These are phyloP conservation scores for Epinotia ramella DNA, from an alignment of 2,888 invertebrate species.

Conservation along the genomic window DNA sequence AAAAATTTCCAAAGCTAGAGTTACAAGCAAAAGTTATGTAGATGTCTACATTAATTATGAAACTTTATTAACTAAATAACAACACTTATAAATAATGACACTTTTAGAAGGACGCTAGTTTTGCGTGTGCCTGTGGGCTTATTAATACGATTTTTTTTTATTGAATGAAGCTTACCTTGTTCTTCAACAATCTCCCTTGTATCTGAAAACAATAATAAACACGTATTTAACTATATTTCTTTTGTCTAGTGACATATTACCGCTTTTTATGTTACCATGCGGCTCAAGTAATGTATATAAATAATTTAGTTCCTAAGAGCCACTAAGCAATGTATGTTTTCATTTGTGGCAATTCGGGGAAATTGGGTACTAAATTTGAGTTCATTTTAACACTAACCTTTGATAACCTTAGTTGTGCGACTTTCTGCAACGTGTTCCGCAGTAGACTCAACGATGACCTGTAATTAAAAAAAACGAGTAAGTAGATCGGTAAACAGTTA, in stretches of 20 bases:
- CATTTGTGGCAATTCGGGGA: too few relatives aligned
- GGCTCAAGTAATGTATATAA: too few relatives aligned
- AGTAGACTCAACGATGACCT: constrained; percentile 69
- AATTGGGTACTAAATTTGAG: too few relatives aligned
- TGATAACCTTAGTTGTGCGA: constrained; percentile 63
- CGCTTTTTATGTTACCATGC: too few relatives aligned
- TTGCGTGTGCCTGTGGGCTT: neutral
- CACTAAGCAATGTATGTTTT: too few relatives aligned
- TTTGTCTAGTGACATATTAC: too few relatives aligned
- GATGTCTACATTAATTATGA: neutral
- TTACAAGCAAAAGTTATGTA: constrained; percentile 18
- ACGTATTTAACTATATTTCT: neutral
- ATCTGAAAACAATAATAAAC: constrained; percentile 19
- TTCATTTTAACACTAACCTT: constrained; percentile 60
- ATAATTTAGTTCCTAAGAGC: too few relatives aligned
- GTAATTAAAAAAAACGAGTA: constrained; percentile 45
- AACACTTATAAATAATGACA: neutral
- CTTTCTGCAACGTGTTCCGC: constrained; percentile 66
- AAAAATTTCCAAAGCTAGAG: constrained; percentile 27
- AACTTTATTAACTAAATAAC: neutral
- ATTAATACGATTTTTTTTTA: neutral
- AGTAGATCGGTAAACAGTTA: neutral
- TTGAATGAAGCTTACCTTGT: constrained; percentile 20
- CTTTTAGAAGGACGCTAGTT: neutral
- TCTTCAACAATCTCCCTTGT: constrained; percentile 20